phyloP scores from a whole-genome alignment of 2,797 vertebrate genomes.

The Sebastolobus altivelis region DNA sequence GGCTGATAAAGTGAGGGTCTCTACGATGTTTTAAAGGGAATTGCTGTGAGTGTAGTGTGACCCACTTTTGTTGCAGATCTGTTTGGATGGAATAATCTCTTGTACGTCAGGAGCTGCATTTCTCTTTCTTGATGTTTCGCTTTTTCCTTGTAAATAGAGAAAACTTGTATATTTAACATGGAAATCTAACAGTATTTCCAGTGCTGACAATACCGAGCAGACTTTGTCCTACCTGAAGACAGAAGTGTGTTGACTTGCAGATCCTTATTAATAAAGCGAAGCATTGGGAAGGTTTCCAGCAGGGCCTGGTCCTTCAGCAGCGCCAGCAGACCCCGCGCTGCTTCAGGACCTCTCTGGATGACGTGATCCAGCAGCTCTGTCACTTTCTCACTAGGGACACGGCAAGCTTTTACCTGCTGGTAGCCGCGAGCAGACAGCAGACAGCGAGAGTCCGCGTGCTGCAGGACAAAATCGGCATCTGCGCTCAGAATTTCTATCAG shows the following conservation, averaged over 20 bases:
- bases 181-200: not conserved
- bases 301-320: slow-evolving; percentile 68
- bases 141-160: not conserved
- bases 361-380: slow-evolving; percentile 82
- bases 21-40: not conserved
- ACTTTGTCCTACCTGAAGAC: slow-evolving; percentile 56
- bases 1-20: not conserved
- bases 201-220: not conserved
- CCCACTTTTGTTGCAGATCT: slow-evolving; percentile 53
- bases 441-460: slow-evolving; percentile 75
- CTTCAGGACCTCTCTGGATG: slow-evolving; percentile 67
- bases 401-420: slow-evolving; percentile 70
- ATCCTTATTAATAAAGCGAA: slow-evolving; percentile 68
- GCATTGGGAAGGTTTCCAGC: slow-evolving; percentile 79
- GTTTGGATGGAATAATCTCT: slow-evolving; percentile 46
- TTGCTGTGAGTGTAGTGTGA: not conserved
- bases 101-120: not conserved
- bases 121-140: slow-evolving; percentile 34
- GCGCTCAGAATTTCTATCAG: slow-evolving; percentile 78
- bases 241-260: not conserved
- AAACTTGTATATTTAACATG: not conserved
- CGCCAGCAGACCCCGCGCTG: slow-evolving; percentile 63
- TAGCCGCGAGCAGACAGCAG: slow-evolving; percentile 76
- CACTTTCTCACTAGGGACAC: slow-evolving; percentile 68
- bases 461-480: slow-evolving; percentile 82